Base-by-base conservation (phyloP, 2,797 vertebrate species). In the Allobates femoralis region DNA sequence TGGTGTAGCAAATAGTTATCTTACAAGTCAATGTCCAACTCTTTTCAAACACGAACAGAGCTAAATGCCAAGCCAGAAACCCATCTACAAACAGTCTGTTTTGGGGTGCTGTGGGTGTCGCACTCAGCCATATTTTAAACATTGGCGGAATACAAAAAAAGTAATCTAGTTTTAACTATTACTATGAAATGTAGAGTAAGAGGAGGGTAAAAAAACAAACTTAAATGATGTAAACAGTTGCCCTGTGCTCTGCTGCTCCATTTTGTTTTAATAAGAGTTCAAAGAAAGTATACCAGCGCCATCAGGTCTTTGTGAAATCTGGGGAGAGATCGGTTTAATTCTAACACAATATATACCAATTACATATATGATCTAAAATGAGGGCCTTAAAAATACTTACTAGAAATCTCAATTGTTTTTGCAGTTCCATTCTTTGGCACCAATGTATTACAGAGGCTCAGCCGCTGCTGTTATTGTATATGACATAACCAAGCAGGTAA, bases 381-480 rank as follows among this genome's bases (percentile, higher is more conserved):
- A 64, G 16, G 30, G 34, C 11, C 0, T 67, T 16, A 16, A 69
- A 37, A 41, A 37, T 12, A 3, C 21, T 6, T 69, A 41, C 32
- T 69, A n/a, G 21, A 74, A n/a, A 46, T 41, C 19, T 14, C 32
- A 73, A 18, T 58, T 64, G 18, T 51, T 90, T 87, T 67, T 84
- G 91, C 92, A 99, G 98, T 99, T 99, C 90, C 98, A 99, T 89
- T 99, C 98, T 0, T 92, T 99, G 95, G 98, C 98, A 79, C 98
- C 98, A 2, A 99, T 99, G 98, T 99, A 99, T 93, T 99, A 99
- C 89, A 91, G 98, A 90, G 98, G 98, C 21, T 99, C 98, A 0
- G 97, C 98, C 10, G 98, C 98, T 53, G 98, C 98, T 0, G 97
- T 99, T 90, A 96, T 99, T 73, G 98, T 99, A 83, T 99, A 99